phyloP scores from a whole-genome alignment of 2,113 vertebrate genomes.

The Vombatus ursinus region DNA sequence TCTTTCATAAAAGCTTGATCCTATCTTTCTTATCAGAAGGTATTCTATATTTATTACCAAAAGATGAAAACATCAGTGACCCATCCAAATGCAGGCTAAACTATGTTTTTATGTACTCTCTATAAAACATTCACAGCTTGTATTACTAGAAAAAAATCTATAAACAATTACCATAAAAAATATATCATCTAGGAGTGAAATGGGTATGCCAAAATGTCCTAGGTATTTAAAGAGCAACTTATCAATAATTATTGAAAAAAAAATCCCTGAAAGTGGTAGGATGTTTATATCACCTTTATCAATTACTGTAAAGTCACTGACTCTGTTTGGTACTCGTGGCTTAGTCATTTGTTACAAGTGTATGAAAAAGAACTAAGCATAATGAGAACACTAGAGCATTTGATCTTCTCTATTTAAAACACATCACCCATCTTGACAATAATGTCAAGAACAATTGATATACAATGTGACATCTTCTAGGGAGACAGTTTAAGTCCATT shows the following conservation, averaged over 20 bases:
- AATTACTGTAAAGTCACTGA: not conserved
- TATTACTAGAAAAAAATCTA: not conserved
- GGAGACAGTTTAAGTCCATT: not conserved
- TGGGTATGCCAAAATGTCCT: not conserved
- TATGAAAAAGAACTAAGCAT: not conserved
- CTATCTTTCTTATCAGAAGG: not conserved
- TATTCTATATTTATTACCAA: not conserved
- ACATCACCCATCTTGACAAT: not conserved
- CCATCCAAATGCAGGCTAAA: not conserved
- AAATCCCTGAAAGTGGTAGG: not conserved
- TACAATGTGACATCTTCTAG: not conserved
- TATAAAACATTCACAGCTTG: not conserved
- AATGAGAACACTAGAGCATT: not conserved
- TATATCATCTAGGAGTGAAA: not conserved
- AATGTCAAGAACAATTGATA: not conserved
- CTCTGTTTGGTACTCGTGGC: not conserved
- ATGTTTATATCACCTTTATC: not conserved
- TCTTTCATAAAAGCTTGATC: not conserved
- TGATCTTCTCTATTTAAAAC: not conserved
- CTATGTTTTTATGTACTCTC: not conserved
- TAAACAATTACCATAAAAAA: not conserved
- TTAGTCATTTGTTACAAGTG: not conserved
- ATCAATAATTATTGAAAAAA: not conserved
- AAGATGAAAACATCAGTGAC: not conserved
- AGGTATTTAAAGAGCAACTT: not conserved